phyloP scores from a whole-genome alignment of 2,888 invertebrate genomes.

The Yponomeuta plumbellus region DNA sequence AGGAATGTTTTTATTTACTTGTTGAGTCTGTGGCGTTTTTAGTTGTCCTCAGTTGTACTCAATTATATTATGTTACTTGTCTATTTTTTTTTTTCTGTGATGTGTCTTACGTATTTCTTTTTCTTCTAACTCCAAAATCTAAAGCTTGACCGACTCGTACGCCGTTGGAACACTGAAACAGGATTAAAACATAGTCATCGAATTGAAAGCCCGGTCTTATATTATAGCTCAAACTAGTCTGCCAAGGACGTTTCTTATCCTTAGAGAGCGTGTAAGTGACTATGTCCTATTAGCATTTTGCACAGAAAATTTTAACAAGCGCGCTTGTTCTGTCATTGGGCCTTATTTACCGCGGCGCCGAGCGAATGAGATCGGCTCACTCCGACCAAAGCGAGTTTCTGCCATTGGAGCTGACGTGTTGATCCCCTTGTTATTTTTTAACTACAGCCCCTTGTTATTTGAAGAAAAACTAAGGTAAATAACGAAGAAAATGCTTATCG shows the following conservation, averaged over 20 bases:
- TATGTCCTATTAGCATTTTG: not conserved
- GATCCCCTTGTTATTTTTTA: not conserved
- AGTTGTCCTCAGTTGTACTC: too few species aligned
- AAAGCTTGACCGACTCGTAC: too few species aligned
- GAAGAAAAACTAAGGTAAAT: too few species aligned
- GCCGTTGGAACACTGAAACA: not conserved
- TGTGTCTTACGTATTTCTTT: too few species aligned
- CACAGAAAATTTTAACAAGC: constrained; percentile 1
- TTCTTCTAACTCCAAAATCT: too few species aligned
- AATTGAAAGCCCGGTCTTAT: not conserved
- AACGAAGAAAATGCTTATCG: too few species aligned
- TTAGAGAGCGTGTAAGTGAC: not conserved
- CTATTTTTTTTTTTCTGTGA: too few species aligned
- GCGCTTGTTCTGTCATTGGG: not conserved
- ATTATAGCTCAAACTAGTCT: not conserved
- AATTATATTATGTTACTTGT: too few species aligned
- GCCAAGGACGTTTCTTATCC: not conserved
- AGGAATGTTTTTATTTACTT: too few species aligned
- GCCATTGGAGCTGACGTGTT: not conserved
- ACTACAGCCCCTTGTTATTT: not conserved
- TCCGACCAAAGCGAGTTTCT: not conserved
- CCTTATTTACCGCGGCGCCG: not conserved
- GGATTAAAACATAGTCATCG: not conserved
- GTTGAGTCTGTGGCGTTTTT: too few species aligned
- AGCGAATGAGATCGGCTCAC: not conserved